A percentile compares a stretch with the other conserved stretches of the same genome.
Conservation (phyloP, 2,113 vertebrate species). For the Anthoscopus minutus region DNA sequence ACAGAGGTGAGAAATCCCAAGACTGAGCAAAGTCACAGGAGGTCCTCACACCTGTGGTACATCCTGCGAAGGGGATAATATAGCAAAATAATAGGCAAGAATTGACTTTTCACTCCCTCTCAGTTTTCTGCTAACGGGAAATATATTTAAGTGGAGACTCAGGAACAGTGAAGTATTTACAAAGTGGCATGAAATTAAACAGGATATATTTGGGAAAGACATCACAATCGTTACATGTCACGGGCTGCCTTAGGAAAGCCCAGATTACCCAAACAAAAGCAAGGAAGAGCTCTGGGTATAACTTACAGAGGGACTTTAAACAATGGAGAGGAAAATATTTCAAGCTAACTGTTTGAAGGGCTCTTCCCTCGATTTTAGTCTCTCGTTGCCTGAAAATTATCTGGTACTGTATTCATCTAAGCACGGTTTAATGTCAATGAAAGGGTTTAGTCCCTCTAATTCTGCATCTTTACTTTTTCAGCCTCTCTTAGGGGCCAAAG, state of each 20-base stretch:
- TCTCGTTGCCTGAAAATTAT: constrained; percentile 35
- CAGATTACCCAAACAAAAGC: constrained; percentile 5
- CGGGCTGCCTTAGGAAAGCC: not conserved
- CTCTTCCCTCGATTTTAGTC: not conserved
- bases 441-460: constrained; percentile 51
- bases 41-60: not conserved
- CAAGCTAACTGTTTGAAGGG: not conserved
- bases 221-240: constrained; percentile 16
- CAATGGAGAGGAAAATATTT: not conserved
- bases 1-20: not conserved
- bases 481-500: not conserved
- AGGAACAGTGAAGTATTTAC: not conserved
- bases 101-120: not conserved
- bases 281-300: not conserved
- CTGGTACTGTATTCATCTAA: constrained; percentile 60
- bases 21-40: not conserved
- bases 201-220: not conserved
- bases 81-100: not conserved
- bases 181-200: constrained; percentile 28
- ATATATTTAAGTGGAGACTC: not conserved
- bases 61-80: not conserved
- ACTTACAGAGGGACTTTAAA: not conserved
- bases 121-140: not conserved
- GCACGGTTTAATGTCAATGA: constrained; percentile 48
- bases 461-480: constrained; percentile 27